phyloP scores from a whole-genome alignment of 1,140 invertebrate genomes.

The Himalopsyche phryganea region DNA sequence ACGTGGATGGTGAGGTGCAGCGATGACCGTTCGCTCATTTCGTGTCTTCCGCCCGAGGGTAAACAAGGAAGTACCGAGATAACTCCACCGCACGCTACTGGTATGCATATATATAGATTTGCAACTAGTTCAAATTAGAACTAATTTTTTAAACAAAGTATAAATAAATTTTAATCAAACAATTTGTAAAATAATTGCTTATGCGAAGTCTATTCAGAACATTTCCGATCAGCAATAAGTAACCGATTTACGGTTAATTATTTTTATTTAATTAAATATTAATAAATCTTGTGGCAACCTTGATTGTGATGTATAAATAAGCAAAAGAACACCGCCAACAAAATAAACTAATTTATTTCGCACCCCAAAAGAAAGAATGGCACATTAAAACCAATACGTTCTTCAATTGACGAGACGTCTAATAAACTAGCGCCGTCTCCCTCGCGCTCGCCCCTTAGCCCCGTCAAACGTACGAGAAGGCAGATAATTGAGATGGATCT shows the following conservation, averaged over 20 bases:
- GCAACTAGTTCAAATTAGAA: too few species aligned
- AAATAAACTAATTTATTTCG: slow-evolving; percentile 31
- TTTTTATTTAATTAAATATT: neutral
- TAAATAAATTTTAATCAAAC: too few species aligned
- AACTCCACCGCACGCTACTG: too few species aligned
- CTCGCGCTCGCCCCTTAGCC: neutral
- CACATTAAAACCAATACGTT: slow-evolving; percentile 24
- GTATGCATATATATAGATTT: too few species aligned
- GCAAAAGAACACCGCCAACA: slow-evolving; percentile 23
- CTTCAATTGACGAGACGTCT: slow-evolving; percentile 1
- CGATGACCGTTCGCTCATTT: too few species aligned
- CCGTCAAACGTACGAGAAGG: neutral
- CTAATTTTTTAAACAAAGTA: too few species aligned
- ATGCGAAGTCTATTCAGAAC: too few species aligned
- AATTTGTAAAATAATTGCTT: too few species aligned
- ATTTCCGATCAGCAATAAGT: too few species aligned
- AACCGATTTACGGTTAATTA: neutral
- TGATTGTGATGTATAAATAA: slow-evolving; percentile 22
- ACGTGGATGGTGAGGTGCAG: too few species aligned
- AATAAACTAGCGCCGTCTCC: slow-evolving; percentile 11
- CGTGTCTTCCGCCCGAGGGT: too few species aligned
- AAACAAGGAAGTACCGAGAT: too few species aligned
- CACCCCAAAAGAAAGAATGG: slow-evolving; percentile 14
- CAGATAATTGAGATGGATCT: slow-evolving; percentile 16
- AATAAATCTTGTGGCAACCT: slow-evolving; percentile 9